Base-by-base conservation (phyloP, 2,113 vertebrate species). In the Perccottus glenii region DNA sequence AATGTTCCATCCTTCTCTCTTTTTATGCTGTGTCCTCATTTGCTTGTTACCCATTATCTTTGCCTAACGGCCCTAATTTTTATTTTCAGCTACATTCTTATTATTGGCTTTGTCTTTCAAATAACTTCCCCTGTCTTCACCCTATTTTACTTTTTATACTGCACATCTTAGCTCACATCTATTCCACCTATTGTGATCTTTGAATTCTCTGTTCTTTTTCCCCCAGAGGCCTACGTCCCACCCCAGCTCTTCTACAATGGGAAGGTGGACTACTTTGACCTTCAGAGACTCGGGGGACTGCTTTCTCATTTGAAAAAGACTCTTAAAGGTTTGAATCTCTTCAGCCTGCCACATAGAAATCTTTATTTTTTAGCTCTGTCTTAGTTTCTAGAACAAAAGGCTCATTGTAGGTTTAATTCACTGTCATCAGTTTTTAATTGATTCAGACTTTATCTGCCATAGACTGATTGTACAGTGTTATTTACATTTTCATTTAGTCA, bases 211-310 rank as follows among this genome's bases (percentile, higher is more conserved):
- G 19, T 10, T 60, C 42, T 38, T 35, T 3, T 11, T 0, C 6
- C 47, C 57, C 1, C 75, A 99, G 98, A 95, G 12, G 96, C 95
- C 0, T 98, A 96, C 58, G 91, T 99, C 10, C 96, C 97, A 0
- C 97, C 98, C 11, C 98, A 99, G 88, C 84, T 99, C 50, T 99
- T 99, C 91, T 99, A 98, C 87, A 99, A 99, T 2, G 98, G 97
- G 67, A 98, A 98, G 68, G 97, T 99, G 83, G 97, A 99, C 88
- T 99, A 98, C 90, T 99, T 98, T 48, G 98, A 99, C 87, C 93
- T 98, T 52, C 98, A 99, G 90, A 89, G 96, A 36, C 94, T 99
- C 0, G 98, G 98, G 5, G 98, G 98, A 5, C 95, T 99, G 42
- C 92, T 99, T 14, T 98, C 97, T n/a, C 98, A 99, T 77, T 91